A percentile compares a stretch with the other conserved stretches of the same genome.
These are phyloP conservation scores for Drosophila monieri DNA, from an alignment of 2,888 invertebrate genomes.

Conservation along the genomic window DNA sequence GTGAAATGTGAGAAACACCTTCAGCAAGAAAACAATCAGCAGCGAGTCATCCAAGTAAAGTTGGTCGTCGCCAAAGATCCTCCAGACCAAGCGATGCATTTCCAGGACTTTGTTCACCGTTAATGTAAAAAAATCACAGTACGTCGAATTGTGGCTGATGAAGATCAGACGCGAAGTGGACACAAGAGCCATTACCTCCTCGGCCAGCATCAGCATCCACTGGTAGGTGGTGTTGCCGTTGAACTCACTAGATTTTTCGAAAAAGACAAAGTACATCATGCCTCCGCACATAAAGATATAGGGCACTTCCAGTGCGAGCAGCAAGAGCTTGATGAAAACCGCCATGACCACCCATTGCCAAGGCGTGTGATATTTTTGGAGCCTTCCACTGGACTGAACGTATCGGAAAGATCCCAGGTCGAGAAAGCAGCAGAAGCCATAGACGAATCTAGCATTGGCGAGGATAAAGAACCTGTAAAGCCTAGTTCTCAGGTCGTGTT, in stretches of 20 bases:
- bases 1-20: background rate
- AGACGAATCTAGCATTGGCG: background rate
- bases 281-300: background rate
- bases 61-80: background rate
- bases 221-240: constrained; percentile 23
- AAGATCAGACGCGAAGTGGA: constrained; percentile 6
- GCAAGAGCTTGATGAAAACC: background rate
- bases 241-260: background rate
- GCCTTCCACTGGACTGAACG: background rate
- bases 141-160: constrained; percentile 7
- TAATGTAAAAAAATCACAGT: background rate
- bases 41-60: constrained; percentile 7
- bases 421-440: constrained; percentile 8
- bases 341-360: constrained; percentile 18
- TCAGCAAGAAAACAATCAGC: constrained; percentile 13
- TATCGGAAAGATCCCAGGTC: constrained; percentile 24
- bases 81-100: constrained; percentile 7
- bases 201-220: constrained; percentile 7
- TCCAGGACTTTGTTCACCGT: constrained; percentile 9
- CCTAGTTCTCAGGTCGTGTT: background rate
- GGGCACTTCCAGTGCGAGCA: constrained; percentile 17
- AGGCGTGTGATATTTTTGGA: constrained; percentile 3
- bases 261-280: background rate
- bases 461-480: background rate
- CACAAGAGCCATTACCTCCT: constrained; percentile 4